Conservation (phyloP, 2,888 invertebrate genomes). For the Macropis europaea region DNA sequence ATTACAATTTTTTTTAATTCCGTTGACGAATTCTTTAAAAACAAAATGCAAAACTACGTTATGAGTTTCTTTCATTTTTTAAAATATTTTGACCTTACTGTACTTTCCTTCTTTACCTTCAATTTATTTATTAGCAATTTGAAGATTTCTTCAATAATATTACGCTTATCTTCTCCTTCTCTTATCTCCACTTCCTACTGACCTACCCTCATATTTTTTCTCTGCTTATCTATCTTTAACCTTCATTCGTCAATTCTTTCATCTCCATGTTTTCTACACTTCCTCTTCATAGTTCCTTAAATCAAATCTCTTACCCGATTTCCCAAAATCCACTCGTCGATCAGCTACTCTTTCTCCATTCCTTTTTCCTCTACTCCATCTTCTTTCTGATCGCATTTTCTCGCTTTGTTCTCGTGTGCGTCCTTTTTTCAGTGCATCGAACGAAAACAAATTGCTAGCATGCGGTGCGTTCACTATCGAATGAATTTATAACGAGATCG, state of each 20-base stretch:
- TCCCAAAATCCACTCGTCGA: neutral
- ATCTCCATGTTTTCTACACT: neutral
- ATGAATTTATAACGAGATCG: conserved; percentile 53
- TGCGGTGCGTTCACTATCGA: conserved; percentile 58
- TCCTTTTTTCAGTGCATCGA: neutral
- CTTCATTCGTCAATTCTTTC: neutral
- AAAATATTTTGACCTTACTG: no score
- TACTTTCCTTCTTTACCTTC: neutral
- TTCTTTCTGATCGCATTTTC: neutral
- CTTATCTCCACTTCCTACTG: neutral
- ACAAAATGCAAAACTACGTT: no score
- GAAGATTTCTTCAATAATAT: no score
- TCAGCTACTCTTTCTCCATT: neutral
- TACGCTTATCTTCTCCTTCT: neutral
- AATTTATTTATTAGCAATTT: no score
- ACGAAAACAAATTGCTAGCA: conserved; percentile 61
- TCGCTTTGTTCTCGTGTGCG: neutral
- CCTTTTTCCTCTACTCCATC: neutral
- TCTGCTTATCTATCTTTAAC: neutral
- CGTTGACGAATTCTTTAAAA: no score
- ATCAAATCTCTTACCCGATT: neutral
- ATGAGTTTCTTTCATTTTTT: no score
- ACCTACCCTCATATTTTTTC: neutral
- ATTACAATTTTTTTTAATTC: no score
- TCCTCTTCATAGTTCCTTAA: neutral